A percentile compares a stretch with the other conserved stretches of the same genome.
Evolutionary conservation across 2,888 invertebrate species (phyloP).

Genomic region (Latrodectus hesperus): DNA sequence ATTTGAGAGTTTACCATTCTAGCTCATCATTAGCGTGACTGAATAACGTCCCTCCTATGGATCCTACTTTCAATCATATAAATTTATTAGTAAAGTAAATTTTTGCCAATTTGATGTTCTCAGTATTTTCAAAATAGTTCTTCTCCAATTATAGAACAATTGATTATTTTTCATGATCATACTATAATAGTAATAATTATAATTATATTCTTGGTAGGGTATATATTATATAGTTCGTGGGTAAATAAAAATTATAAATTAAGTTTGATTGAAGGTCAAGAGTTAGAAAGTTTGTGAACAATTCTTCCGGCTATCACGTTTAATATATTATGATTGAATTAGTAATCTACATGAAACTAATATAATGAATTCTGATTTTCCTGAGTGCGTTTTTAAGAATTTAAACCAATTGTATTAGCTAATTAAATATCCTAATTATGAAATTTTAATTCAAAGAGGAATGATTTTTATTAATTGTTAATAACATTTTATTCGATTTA

Average conservation of each 20-base stretch:
- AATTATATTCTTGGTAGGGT: slow-evolving; percentile 72
- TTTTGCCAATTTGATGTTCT: slow-evolving; percentile 72
- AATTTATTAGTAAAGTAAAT: slow-evolving; percentile 79
- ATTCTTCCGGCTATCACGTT: slow-evolving; percentile 63
- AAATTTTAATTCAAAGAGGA: too few species aligned
- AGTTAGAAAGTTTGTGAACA: slow-evolving; percentile 69
- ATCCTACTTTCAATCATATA: slow-evolving; percentile 71
- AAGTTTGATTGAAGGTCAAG: slow-evolving; percentile 70
- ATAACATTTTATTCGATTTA: too few species aligned
- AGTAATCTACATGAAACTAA: too few species aligned
- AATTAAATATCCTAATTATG: too few species aligned
- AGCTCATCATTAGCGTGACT: slow-evolving; percentile 78
- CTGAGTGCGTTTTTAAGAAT: too few species aligned
- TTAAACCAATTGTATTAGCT: too few species aligned
- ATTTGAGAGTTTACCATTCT: slow-evolving; percentile 78
- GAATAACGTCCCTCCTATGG: slow-evolving; percentile 69
- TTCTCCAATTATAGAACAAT: slow-evolving; percentile 72
- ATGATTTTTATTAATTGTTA: too few species aligned
- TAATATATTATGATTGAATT: too few species aligned
- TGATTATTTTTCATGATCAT: slow-evolving; percentile 73
- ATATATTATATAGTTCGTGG: slow-evolving; percentile 68
- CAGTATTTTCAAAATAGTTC: slow-evolving; percentile 72
- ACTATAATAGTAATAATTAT: slow-evolving; percentile 72
- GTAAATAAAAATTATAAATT: slow-evolving; percentile 32
- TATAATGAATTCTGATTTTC: too few species aligned